These are phyloP conservation scores for Natator depressus DNA, from an alignment of 2,113 vertebrate genomes.

Conservation along the genomic window DNA sequence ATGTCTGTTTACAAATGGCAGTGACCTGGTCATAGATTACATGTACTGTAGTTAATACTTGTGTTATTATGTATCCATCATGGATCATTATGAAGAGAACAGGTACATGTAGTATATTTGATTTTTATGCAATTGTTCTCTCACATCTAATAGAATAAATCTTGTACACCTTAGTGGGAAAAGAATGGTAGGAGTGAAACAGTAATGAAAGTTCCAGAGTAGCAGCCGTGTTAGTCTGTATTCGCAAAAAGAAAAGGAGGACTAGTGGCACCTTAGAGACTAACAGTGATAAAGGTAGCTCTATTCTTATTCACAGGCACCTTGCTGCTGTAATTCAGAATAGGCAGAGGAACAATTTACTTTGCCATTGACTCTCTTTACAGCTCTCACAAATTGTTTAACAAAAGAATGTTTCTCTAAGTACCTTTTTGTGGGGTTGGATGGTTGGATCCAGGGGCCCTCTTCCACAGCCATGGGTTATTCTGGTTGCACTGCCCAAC, in stretches of 20 bases:
- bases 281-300: not conserved
- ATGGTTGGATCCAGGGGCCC: not conserved
- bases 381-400: not conserved
- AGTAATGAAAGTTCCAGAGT: not conserved
- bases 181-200: not conserved
- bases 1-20: not conserved
- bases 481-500: not conserved
- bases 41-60: fast-evolving
- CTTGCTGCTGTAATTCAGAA: not conserved
- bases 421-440: not conserved
- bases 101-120: not conserved
- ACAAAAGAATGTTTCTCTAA: fast-evolving
- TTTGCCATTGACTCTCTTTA: not conserved
- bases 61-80: not conserved
- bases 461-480: not conserved
- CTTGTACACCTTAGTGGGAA: not conserved
- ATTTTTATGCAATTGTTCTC: not conserved
- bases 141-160: not conserved
- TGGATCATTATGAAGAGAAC: not conserved
- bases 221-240: too few relatives aligned
- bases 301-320: not conserved
- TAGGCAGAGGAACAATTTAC: not conserved
- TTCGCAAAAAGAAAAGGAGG: too few relatives aligned
- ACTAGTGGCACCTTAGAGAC: too few relatives aligned
- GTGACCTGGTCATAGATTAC: not conserved